A percentile compares a stretch with the other conserved stretches of the same genome.
These are phyloP conservation scores for Forficula auricularia DNA, from an alignment of 1,140 invertebrate species.

Conservation along the genomic window DNA sequence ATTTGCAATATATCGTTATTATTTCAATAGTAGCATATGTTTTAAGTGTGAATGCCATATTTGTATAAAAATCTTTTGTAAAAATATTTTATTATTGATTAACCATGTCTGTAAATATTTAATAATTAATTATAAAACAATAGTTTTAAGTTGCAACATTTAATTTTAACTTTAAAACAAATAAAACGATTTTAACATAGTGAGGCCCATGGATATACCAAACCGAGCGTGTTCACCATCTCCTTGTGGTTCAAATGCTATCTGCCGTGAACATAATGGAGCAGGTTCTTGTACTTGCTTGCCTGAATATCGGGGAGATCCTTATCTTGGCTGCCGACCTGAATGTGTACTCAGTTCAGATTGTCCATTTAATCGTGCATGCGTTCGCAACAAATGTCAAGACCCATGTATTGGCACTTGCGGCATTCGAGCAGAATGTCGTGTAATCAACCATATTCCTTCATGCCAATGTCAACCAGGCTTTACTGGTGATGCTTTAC, in stretches of 20 bases:
- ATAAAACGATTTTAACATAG: neutral
- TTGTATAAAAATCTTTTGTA: too few species aligned
- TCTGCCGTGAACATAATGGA: slow-evolving; percentile 20
- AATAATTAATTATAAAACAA: too few species aligned
- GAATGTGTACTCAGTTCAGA: slow-evolving; percentile 22
- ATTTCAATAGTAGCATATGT: neutral
- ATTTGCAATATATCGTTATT: slow-evolving; percentile 7
- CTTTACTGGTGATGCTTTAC: slow-evolving; percentile 20
- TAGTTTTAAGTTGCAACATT: neutral
- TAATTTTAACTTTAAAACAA: neutral
- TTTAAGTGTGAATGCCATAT: neutral
- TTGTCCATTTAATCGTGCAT: slow-evolving; percentile 24
- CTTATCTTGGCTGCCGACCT: slow-evolving; percentile 19
- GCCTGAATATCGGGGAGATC: slow-evolving; percentile 22
- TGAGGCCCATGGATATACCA: slow-evolving; percentile 5
- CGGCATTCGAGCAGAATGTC: slow-evolving; percentile 24
- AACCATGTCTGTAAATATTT: too few species aligned
- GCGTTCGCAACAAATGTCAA: slow-evolving; percentile 22
- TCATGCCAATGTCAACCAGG: slow-evolving; percentile 22
- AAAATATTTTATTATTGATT: too few species aligned
- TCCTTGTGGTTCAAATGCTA: slow-evolving; percentile 23
- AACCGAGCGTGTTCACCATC: slow-evolving; percentile 20
- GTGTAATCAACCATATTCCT: slow-evolving; percentile 23
- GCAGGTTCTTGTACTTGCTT: slow-evolving; percentile 22
- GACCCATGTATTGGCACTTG: slow-evolving; percentile 25